Base-by-base conservation (phyloP, 2,888 invertebrate genomes). In the Iphiclides podalirius region DNA sequence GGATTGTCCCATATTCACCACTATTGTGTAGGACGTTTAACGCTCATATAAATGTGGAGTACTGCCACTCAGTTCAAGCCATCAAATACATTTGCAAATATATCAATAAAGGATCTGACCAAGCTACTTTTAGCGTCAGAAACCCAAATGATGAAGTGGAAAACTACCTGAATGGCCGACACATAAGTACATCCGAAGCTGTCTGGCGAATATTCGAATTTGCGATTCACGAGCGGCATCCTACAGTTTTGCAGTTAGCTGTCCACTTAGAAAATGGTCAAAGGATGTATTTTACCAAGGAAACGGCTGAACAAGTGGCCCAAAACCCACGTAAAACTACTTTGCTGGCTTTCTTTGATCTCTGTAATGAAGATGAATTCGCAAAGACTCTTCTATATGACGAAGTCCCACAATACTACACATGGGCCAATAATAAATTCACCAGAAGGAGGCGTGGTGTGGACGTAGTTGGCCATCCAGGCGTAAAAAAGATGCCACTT, bases 31-130 rank as follows among this genome's bases (percentile, higher is more conserved):
- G 34, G 17, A 44, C 52, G 1, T 57, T 55, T 50, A 51, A 57
- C 4, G 40, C 52, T 26, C 56, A 60, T 31, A 53, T 60, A 31
- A 60, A 60, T 16, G 52, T 79, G 3, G 75, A 79, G 47, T 65
- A 40, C 41, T 85, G 79, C 51, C 65, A 61, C 54, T 77, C 74
- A 0, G 72, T 82, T 0, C 70, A 76, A 51, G 60, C 67, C 0
- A 73, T 76, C 9, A 75, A 75, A 63, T 64, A 62, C 20, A 58
- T 58, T 12, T 56, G 59, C 44, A 61, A 59, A 47, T 59, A 61
- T 47, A 47, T 61, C 0, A 55, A 57, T 33, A 63, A 61, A 51
- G 60, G 60, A 8, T 54, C 50, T 11, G 55, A 59, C 23, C 56
- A 61, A 40, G 58, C 55, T 9, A 57, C 59, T 31, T 60, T 67